phyloP scores from a whole-genome alignment of 1,140 invertebrate genomes.

The Marisa cornuarietis region DNA sequence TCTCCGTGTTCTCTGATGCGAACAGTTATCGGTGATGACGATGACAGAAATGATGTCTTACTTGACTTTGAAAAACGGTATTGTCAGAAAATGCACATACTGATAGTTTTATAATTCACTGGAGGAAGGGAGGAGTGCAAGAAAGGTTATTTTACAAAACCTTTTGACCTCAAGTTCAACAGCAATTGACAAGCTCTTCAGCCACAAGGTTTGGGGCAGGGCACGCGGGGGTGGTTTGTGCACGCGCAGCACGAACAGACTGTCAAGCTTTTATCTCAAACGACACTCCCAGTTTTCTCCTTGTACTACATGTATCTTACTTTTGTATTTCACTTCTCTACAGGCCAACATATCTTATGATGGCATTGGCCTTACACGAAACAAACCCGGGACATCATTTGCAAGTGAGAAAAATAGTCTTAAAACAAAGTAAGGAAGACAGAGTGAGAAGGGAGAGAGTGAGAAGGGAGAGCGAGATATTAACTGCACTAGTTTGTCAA shows the following conservation, averaged over 20 bases:
- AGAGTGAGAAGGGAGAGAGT: neutral
- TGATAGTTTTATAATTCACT: no score
- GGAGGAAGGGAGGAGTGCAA: no score
- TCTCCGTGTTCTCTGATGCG: neutral
- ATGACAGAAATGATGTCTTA: neutral
- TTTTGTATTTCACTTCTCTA: conserved; percentile 1
- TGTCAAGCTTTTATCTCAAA: no score
- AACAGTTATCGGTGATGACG: neutral
- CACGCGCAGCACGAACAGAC: no score
- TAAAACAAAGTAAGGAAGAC: neutral
- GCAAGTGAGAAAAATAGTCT: conserved; percentile 34
- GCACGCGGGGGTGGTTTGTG: no score
- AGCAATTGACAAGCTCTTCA: no score
- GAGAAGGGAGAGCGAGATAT: neutral
- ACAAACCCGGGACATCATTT: conserved; percentile 65
- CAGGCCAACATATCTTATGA: conserved; percentile 61
- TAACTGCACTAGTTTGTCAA: neutral
- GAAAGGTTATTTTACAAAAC: no score
- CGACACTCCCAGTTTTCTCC: no score
- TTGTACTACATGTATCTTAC: neutral
- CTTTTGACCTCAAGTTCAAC: no score
- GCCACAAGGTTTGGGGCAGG: no score
- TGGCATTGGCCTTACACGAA: conserved; percentile 64
- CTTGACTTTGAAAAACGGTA: neutral
- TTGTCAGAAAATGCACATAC: neutral